Conservation (phyloP, 2,113 vertebrate species). For the Myrmecobius fasciatus region DNA sequence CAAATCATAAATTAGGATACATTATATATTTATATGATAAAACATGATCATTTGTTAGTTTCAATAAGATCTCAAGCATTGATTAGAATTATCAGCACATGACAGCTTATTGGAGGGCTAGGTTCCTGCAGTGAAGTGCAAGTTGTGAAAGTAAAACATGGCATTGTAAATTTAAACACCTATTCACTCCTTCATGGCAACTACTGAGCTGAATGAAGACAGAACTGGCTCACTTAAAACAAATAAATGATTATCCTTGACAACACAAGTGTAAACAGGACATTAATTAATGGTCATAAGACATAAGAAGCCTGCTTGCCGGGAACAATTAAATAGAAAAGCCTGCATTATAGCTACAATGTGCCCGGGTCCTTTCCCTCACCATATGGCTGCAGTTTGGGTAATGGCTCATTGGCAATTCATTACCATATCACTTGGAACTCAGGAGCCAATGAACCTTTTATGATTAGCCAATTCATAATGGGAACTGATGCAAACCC, state of each 20-base stretch:
- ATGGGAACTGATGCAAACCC: slow-evolving; percentile 69
- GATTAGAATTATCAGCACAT: slow-evolving; percentile 27
- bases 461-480: slow-evolving; percentile 80
- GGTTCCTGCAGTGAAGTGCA: slow-evolving; percentile 13
- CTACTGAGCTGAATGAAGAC: slow-evolving; percentile 67
- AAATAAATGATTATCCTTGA: slow-evolving; percentile 76
- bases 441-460: slow-evolving; percentile 57
- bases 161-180: slow-evolving; percentile 62
- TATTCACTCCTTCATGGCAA: slow-evolving; percentile 73
- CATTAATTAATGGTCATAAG: slow-evolving; percentile 73
- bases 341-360: slow-evolving; percentile 75
- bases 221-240: slow-evolving; percentile 59
- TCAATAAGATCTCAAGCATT: slow-evolving; percentile 60
- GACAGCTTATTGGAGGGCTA: slow-evolving; percentile 19
- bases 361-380: slow-evolving; percentile 75
- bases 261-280: slow-evolving; percentile 76
- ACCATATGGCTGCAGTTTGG: slow-evolving; percentile 80
- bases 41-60: slow-evolving; percentile 66
- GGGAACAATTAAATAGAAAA: slow-evolving; percentile 72
- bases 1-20: slow-evolving; percentile 52
- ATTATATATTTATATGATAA: slow-evolving; percentile 54
- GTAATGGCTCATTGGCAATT: slow-evolving; percentile 74
- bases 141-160: slow-evolving; percentile 47
- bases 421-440: slow-evolving; percentile 76
- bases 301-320: slow-evolving; percentile 67